Evolutionary conservation across 2,888 invertebrate genomes (phyloP).

Genomic region (Penaeus monodon): DNA sequence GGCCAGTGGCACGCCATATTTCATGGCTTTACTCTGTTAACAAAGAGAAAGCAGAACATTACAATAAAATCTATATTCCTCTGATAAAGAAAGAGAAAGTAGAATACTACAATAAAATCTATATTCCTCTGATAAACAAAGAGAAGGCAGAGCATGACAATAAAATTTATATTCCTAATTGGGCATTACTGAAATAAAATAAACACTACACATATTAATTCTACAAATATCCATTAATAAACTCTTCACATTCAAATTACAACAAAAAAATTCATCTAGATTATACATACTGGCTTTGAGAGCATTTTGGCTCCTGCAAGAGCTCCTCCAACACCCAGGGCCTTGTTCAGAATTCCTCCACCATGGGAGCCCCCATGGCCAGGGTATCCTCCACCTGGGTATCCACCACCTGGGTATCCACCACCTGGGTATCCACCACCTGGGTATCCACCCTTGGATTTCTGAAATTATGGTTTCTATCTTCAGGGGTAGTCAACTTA

Average conservation of each 20-base stretch:
- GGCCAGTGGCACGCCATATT: conserved; percentile 63
- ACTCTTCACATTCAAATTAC: no score
- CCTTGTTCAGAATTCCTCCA: conserved; percentile 52
- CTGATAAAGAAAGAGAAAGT: neutral
- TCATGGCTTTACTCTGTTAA: conserved; percentile 50
- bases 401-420: conserved; percentile 36
- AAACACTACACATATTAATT: no score
- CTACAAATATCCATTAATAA: no score
- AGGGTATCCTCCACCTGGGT: conserved; percentile 48
- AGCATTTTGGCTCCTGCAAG: conserved; percentile 50
- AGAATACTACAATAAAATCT: neutral
- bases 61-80: neutral
- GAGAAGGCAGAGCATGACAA: neutral
- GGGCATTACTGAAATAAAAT: no score
- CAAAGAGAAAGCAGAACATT: neutral
- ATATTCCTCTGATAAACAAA: neutral
- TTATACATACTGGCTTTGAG: conserved; percentile 33
- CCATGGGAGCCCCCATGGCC: conserved; percentile 33
- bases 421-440: conserved; percentile 47
- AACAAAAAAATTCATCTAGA: no score
- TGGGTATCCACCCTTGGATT: conserved; percentile 11
- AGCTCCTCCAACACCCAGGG: conserved; percentile 42
- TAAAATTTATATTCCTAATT: neutral
- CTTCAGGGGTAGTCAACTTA: neutral
- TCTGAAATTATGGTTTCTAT: conserved; percentile 33